Conservation (phyloP, 2,888 invertebrate genomes). For the Linyphia triangularis region DNA sequence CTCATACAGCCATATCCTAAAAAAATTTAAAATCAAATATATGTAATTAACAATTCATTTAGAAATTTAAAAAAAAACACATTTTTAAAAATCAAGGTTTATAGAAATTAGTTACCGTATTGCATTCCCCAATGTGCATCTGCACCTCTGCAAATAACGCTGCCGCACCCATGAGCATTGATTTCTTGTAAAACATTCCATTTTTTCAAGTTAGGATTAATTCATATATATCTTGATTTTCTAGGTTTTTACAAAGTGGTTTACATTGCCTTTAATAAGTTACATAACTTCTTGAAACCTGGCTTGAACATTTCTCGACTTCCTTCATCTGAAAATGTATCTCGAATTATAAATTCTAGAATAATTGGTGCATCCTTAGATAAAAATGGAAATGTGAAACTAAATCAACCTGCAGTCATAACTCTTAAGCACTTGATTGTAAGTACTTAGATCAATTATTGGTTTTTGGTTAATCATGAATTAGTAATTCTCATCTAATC, state of each 20-base stretch:
- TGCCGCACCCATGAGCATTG: background rate
- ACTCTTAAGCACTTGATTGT: slow-evolving; percentile 89
- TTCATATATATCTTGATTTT: background rate
- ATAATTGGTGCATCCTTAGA: slow-evolving; percentile 69
- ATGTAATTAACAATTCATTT: background rate
- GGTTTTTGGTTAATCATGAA: no score
- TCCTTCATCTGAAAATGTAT: slow-evolving; percentile 75
- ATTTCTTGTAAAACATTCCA: background rate
- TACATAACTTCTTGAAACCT: slow-evolving; percentile 87
- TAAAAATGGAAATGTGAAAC: slow-evolving; percentile 81
- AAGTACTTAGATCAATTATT: no score
- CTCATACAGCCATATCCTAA: no score
- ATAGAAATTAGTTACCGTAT: no score
- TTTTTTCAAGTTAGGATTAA: background rate
- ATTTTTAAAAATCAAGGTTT: no score
- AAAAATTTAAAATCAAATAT: no score
- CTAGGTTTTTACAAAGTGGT: slow-evolving; percentile 89
- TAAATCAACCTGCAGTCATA: slow-evolving; percentile 88
- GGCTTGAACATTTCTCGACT: slow-evolving; percentile 35
- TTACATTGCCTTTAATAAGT: slow-evolving; percentile 92
- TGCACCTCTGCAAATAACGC: background rate
- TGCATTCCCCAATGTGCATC: background rate
- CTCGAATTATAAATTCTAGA: slow-evolving; percentile 75
- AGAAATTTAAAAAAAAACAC: background rate
- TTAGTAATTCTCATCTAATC: no score